These are phyloP conservation scores for Pseudopleuronectes americanus DNA, from an alignment of 2,797 vertebrate genomes.

Conservation along the genomic window DNA sequence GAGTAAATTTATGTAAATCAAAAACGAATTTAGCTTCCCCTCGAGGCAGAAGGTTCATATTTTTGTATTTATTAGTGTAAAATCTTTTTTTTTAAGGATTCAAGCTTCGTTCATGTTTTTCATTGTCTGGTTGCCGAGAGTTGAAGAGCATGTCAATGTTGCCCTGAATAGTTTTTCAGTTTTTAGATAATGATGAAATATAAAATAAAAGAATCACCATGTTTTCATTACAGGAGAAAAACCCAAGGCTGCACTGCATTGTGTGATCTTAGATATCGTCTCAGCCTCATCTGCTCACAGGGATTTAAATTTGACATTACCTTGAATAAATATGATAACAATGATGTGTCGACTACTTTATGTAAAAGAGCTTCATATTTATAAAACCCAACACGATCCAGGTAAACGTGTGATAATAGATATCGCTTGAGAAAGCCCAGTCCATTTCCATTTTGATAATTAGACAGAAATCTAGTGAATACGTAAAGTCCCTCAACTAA, in stretches of 20 bases:
- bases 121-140: neutral
- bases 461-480: constrained; percentile 4
- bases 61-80: neutral
- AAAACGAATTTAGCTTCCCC: neutral
- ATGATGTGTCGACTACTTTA: too few relatives aligned
- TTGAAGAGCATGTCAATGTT: neutral
- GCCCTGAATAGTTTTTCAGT: neutral
- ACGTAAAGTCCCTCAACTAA: neutral
- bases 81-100: neutral
- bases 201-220: neutral
- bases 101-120: neutral
- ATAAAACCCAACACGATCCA: neutral
- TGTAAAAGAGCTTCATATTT: constrained; percentile 6
- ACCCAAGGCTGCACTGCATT: neutral
- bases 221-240: constrained; percentile 10
- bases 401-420: neutral
- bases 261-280: neutral
- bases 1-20: neutral
- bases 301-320: neutral
- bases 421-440: neutral
- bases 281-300: neutral
- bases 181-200: constrained; percentile 4
- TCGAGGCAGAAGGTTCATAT: neutral
- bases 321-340: constrained; percentile 9
- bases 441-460: neutral